Base-by-base conservation (phyloP, 2,113 vertebrate species). In the Paedocypris sp. region DNA sequence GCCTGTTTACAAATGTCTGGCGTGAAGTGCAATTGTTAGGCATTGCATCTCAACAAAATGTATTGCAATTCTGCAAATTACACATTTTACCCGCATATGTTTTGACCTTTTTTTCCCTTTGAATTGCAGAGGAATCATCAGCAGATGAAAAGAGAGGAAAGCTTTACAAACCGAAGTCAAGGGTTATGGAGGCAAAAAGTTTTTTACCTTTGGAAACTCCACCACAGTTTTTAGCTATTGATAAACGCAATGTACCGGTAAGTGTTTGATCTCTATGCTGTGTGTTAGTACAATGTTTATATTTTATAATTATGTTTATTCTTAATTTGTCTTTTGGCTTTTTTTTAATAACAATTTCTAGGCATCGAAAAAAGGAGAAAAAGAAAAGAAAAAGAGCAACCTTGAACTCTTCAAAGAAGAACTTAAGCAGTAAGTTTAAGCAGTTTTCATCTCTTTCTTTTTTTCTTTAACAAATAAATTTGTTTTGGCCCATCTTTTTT, bases 301-400 rank as follows among this genome's bases (percentile, higher is more conserved):
- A n/a, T n/a, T n/a, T n/a, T n/a, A n/a, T n/a, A n/a, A n/a, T n/a
- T n/a, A n/a, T n/a, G n/a, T n/a, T n/a, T n/a, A n/a, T n/a, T n/a
- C n/a, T 5, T 18, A 6, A 16, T 33, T 51, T 33, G 11, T 51
- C 5, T 20, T 19, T 19, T 4, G 5, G 32, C 5, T 13, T n/a
- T n/a, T 66, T 12, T 43, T 60, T 43, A 3, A 12, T n/a, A 3
- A 19, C 18, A 12, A 4, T 70, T 77, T 36, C 67, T 73, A 98
- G 94, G 73, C 85, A 72, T 65, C 82, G 64, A 98, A 97, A 82
- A 99, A 96, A 77, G 77, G 60, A 66, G 95, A 98, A 75, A 99
- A 97, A 73, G 95, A 97, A 81, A 99, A 98, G 87, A 99, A 98
- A 81, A 99, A 99, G 81, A 99, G 95, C 73, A 99, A 99, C 79